Conservation (phyloP, 2,113 vertebrate species). For the Istiophorus platypterus region DNA sequence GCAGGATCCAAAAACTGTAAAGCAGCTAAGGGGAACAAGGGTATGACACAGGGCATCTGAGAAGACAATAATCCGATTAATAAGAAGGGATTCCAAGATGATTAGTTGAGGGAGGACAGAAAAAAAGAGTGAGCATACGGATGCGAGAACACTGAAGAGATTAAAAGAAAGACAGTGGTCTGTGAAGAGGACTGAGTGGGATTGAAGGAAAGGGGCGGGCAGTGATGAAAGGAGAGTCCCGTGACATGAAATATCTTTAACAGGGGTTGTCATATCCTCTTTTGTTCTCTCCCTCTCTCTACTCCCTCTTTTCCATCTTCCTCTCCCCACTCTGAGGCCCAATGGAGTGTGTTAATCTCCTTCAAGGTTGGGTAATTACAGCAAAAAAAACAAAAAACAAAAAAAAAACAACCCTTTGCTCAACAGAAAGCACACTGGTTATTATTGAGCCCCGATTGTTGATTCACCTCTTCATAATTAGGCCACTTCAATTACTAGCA, state of each 20-base stretch:
- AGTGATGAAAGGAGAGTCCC: constrained; percentile 48
- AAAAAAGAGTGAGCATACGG: constrained; percentile 27
- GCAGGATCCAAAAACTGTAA: constrained; percentile 19
- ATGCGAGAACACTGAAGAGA: constrained; percentile 47
- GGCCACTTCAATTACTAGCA: constrained; percentile 55
- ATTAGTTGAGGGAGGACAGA: constrained; percentile 38
- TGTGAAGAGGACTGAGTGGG: constrained; percentile 37
- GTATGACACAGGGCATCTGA: constrained; percentile 33
- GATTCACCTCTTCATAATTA: constrained; percentile 71
- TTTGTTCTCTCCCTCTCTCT: constrained; percentile 26
- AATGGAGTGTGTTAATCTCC: constrained; percentile 68
- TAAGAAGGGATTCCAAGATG: constrained; percentile 45
- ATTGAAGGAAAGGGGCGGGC: constrained; percentile 39
- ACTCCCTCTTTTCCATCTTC: constrained; percentile 31
- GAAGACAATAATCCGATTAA: constrained; percentile 51
- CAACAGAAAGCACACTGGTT: constrained; percentile 59
- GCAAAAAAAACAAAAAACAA: constrained; percentile 48
- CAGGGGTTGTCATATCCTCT: constrained; percentile 58
- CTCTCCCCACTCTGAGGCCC: constrained; percentile 47
- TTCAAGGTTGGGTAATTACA: constrained; percentile 76
- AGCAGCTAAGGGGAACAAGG: constrained; percentile 39
- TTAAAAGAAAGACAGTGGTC: constrained; percentile 38
- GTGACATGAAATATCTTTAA: constrained; percentile 69
- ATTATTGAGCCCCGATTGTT: constrained; percentile 57
- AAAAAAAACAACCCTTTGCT: constrained; percentile 31